Conservation (phyloP, 2,797 vertebrate species). For the Apodemus agrarius region DNA sequence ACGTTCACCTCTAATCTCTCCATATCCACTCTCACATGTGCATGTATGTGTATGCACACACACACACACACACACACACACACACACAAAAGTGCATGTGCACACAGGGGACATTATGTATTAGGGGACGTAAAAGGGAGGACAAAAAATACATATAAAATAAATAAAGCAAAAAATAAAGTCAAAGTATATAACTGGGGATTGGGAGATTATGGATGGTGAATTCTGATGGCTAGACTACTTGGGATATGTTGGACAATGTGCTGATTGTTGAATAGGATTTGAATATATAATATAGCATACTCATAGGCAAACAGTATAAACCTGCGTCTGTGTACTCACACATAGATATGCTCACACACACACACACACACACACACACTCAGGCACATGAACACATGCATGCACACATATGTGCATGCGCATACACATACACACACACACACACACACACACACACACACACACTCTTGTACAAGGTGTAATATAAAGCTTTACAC, state of each 20-base stretch:
- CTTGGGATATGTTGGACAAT: neutral
- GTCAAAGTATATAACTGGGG: neutral
- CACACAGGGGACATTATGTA: no score
- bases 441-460: no score
- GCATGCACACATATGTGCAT: no score
- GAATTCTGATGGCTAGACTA: neutral
- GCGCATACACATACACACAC: no score
- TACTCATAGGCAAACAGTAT: neutral
- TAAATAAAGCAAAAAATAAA: neutral
- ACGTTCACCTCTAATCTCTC: neutral
- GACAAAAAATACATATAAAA: neutral
- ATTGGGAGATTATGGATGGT: neutral
- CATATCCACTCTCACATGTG: neutral
- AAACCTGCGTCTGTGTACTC: no score
- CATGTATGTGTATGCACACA: neutral
- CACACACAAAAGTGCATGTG: no score
- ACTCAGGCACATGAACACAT: no score
- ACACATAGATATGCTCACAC: no score
- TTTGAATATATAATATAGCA: neutral
- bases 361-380: no score
- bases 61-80: neutral
- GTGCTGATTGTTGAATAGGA: neutral
- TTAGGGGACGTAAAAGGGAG: accelerated
- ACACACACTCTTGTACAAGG: no score
- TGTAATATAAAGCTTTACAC: no score